Evolutionary conservation across 1,140 invertebrate species (phyloP).

Genomic region (Euwallacea similis): DNA sequence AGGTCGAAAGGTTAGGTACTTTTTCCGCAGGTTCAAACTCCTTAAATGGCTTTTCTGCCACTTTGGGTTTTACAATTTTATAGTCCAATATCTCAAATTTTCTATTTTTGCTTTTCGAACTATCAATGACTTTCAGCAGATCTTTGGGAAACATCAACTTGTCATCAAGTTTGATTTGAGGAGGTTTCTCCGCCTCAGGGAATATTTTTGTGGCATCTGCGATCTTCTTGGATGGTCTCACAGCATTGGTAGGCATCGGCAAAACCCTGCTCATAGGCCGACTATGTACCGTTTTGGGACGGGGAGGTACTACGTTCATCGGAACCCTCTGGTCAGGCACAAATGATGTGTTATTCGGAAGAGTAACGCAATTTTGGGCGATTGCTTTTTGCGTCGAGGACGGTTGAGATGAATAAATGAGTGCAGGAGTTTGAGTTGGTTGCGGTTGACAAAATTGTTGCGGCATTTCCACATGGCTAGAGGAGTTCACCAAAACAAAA

Average conservation of each 20-base stretch:
- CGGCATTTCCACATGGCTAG: constrained; percentile 46
- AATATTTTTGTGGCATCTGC: constrained; percentile 54
- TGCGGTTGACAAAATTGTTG: constrained; percentile 33
- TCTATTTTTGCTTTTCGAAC: constrained; percentile 32
- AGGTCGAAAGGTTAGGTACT: constrained; percentile 8
- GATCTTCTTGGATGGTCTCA: constrained; percentile 46
- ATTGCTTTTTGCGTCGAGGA: constrained; percentile 36
- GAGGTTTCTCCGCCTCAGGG: constrained; percentile 57
- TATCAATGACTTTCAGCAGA: constrained; percentile 28
- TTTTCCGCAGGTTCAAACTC: constrained; percentile 31
- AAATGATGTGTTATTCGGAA: constrained; percentile 60
- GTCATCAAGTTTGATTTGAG: constrained; percentile 56
- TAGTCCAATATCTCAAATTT: constrained; percentile 40
- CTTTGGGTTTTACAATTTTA: constrained; percentile 28
- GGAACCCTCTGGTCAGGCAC: constrained; percentile 62
- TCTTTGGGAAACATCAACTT: constrained; percentile 37
- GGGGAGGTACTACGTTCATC: constrained; percentile 69
- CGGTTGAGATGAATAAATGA: constrained; percentile 37
- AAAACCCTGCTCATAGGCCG: constrained; percentile 75
- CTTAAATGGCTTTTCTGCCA: constrained; percentile 22
- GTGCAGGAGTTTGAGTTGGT: constrained; percentile 30
- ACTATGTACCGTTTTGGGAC: constrained; percentile 57
- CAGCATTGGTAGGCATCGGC: constrained; percentile 62
- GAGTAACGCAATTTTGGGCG: constrained; percentile 57
- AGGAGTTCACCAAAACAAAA: constrained; percentile 69